Base-by-base conservation (phyloP, 2,113 vertebrate genomes). In the Sphaerodactylus townsendi region DNA sequence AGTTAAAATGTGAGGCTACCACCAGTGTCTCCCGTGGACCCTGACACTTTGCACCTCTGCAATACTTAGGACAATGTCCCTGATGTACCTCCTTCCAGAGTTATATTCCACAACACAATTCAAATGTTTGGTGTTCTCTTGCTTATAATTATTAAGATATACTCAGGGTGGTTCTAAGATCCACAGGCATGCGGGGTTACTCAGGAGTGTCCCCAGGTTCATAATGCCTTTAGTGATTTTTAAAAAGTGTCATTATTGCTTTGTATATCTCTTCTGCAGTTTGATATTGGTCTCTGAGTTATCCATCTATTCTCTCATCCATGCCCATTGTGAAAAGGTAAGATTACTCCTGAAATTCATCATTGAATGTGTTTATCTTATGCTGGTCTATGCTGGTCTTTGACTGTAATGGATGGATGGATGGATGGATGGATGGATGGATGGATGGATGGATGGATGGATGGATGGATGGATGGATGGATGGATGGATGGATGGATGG, bases 291-390 rank as follows among this genome's bases (percentile, higher is more conserved):
- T 7, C 7, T 35, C 66, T 56, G 33, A 50, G 56, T 65, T 0
- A 3, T 33, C 62, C n/a, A 13, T 48, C n/a, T 30, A 33, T 64
- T 14, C 14, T 9, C 28, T 65, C 28, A 37, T 35, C 0, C 0
- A 0, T 41, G 6, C 39, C 59, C 8, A 64, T 39, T 44, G 35
- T 65, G 39, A 68, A 78, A 0, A 3, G 46, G 19, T 1, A n/a
- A 33, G 37, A 30, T 65, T 68, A 69, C 66, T 30, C 41, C 8
- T 41, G 39, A 50, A 69, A 69, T 81, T 50, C 37, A n/a, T 81
- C 33, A 53, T 28, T 30, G 59, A 74, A 30, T 23, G 17, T 28
- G n/a, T n/a, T n/a, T n/a, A n/a, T n/a, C n/a, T n/a, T n/a, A n/a
- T n/a, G n/a, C n/a, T n/a, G n/a, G n/a, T n/a, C n/a, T n/a, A n/a